Base-by-base conservation (phyloP, 1,140 invertebrate species). In the Calephelis nemesis region DNA sequence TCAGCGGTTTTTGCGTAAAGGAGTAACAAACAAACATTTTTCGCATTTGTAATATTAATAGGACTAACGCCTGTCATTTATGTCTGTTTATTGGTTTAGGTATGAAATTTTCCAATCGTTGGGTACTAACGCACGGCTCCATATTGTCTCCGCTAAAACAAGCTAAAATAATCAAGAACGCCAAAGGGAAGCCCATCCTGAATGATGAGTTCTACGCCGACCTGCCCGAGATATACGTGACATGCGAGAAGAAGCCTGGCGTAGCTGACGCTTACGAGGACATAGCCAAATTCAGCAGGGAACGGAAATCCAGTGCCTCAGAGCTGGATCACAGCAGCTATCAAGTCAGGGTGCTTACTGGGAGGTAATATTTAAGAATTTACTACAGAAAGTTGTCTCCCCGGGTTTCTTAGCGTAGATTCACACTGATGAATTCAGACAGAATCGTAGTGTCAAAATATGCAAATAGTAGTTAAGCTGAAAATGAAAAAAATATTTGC, bases 111-210 rank as follows among this genome's bases (percentile, higher is more conserved):
- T 87, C 86, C 11, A 79, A 90, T 4, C 78, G 89, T 42, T 93
- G 93, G 92, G 86, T 94, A 4, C 80, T 94, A 2, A 92, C 92
- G 0, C 93, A 94, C 63, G 93, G 93, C 7, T 92, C 89, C 7
- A 86, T 93, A 5, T 75, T 94, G n/a, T 87, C 86, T 3, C 84
- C 90, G 0, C 68, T 92, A 10, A 85, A 90, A 73, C 83, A 86
- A 65, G 85, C 85, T 9, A 72, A 81, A 8, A 71, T 82, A 5
- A 84, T 91, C 11, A 82, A 80, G 45, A 81, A 87, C 11, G 77
- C 82, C 0, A 84, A 79, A 74, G 82, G 86, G 2, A 87, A 85
- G 40, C 82, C 87, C 0, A 88, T 90, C 7, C 47, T 89, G 4
- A 86, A 80, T 68, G 87, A 91, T 0, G 82, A 88, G 47, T 91